phyloP scores from a whole-genome alignment of 2,888 invertebrate species.

The Acleris sparsana region DNA sequence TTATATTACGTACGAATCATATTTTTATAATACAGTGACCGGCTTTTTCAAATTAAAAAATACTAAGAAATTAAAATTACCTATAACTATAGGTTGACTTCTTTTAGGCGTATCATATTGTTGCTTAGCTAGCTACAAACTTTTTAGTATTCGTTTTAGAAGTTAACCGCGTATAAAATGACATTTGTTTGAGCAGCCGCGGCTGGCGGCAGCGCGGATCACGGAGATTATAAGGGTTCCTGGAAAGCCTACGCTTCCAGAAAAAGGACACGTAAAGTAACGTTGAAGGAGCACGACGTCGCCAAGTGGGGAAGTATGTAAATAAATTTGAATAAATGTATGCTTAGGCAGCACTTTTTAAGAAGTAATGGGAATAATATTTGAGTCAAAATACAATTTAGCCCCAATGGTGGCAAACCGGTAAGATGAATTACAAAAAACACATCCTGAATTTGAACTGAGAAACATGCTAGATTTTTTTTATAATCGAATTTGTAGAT shows the following conservation, averaged over 20 bases:
- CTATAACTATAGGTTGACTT: too few relatives aligned
- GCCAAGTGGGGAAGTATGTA: constrained; percentile 11
- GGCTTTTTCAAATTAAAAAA: too few relatives aligned
- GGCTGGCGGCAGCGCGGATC: constrained; percentile 19
- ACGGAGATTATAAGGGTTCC: constrained; percentile 29
- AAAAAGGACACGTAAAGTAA: constrained; percentile 22
- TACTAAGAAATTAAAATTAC: too few relatives aligned
- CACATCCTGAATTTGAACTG: too few relatives aligned
- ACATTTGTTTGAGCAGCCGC: constrained; percentile 12
- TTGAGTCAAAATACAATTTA: constrained; percentile 3
- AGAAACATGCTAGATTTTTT: too few relatives aligned
- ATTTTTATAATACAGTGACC: too few relatives aligned
- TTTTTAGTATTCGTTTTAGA: background rate
- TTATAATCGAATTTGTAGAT: too few relatives aligned
- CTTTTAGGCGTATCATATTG: background rate
- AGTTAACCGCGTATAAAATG: constrained; percentile 19
- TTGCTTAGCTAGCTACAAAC: background rate
- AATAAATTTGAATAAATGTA: constrained; percentile 17
- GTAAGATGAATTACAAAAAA: too few relatives aligned
- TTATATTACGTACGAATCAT: too few relatives aligned
- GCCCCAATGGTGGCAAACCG: background rate
- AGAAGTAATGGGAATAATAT: constrained; percentile 5
- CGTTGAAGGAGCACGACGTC: constrained; percentile 20
- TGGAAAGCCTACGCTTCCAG: constrained; percentile 17
- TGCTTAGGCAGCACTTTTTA: constrained; percentile 7